These are phyloP conservation scores for Epizoanthus illoricatus DNA, from an alignment of 92 coral and sea anemone genomes.

Conservation along the genomic window DNA sequence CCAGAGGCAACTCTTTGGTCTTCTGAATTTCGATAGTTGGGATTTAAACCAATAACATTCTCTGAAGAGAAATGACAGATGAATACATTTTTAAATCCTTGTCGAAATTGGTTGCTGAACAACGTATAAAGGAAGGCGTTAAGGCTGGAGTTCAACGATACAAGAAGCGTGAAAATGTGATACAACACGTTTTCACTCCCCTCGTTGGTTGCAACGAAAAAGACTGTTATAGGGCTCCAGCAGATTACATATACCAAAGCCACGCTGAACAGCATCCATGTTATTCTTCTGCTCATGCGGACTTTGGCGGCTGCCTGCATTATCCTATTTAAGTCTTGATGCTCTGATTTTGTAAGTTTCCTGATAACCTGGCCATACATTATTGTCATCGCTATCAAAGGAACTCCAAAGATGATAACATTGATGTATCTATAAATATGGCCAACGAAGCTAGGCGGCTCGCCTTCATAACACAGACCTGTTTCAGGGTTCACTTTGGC, in stretches of 20 bases:
- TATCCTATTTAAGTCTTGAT: not conserved
- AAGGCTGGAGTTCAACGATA: slow-evolving; percentile 10
- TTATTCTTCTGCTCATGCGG: not conserved
- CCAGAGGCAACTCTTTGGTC: not conserved
- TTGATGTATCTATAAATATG: slow-evolving; percentile 24
- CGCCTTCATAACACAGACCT: slow-evolving; percentile 12
- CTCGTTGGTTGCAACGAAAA: slow-evolving; percentile 19
- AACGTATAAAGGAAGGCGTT: slow-evolving; percentile 29
- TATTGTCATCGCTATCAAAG: not conserved
- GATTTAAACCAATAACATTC: not conserved
- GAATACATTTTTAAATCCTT: slow-evolving; percentile 8
- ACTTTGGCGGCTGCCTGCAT: not conserved
- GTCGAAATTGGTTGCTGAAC: slow-evolving; percentile 25
- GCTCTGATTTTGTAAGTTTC: not conserved
- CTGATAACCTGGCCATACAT: slow-evolving; percentile 19
- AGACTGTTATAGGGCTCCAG: slow-evolving; percentile 28
- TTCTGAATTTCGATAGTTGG: not conserved
- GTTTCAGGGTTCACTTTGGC: slow-evolving; percentile 10
- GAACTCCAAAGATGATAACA: slow-evolving; percentile 12
- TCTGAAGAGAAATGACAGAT: not conserved
- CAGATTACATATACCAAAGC: not conserved
- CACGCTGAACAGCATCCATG: slow-evolving; percentile 23
- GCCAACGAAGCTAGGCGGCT: not conserved
- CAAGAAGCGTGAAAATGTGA: slow-evolving; percentile 13
- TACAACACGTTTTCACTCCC: slow-evolving; percentile 23